A percentile compares a stretch with the other conserved stretches of the same genome.
Evolutionary conservation across 2,888 invertebrate genomes (phyloP).

Genomic region (Archaeoteleia sp.): DNA sequence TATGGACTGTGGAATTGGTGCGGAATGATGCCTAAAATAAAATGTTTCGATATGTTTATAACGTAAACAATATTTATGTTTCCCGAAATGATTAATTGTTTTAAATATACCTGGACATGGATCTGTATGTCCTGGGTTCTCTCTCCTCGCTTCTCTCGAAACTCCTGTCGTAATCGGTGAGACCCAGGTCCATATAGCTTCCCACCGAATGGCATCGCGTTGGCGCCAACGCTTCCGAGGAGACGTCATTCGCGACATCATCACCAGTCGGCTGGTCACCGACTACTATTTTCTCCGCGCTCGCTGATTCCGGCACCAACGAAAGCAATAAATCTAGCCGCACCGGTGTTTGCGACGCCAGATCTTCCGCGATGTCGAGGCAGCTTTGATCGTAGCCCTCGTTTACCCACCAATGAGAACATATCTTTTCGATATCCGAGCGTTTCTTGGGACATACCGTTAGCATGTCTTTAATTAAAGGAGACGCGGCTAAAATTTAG

Average conservation of each 20-base stretch:
- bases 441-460: constrained; percentile 92
- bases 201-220: constrained; percentile 82
- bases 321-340: constrained; percentile 90
- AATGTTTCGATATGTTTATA: too few species aligned
- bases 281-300: constrained; percentile 82
- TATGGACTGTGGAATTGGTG: constrained; percentile 67
- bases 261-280: constrained; percentile 74
- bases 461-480: constrained; percentile 94
- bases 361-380: constrained; percentile 88
- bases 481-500: constrained; percentile 91
- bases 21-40: constrained; percentile 65
- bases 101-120: constrained; percentile 59
- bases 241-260: constrained; percentile 57
- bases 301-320: constrained; percentile 85
- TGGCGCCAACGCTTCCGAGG: constrained; percentile 71
- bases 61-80: too few species aligned
- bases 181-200: constrained; percentile 82
- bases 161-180: constrained; percentile 83
- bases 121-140: constrained; percentile 62
- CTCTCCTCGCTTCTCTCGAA: constrained; percentile 67
- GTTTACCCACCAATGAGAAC: constrained; percentile 98
- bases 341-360: constrained; percentile 94
- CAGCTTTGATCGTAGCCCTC: constrained; percentile 87
- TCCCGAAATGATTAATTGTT: too few species aligned
- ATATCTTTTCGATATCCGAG: constrained; percentile 95